A percentile compares a stretch with the other conserved stretches of the same genome.
phyloP scores from a whole-genome alignment of 2,888 invertebrate genomes.

The Omphaloscelis lunosa region DNA sequence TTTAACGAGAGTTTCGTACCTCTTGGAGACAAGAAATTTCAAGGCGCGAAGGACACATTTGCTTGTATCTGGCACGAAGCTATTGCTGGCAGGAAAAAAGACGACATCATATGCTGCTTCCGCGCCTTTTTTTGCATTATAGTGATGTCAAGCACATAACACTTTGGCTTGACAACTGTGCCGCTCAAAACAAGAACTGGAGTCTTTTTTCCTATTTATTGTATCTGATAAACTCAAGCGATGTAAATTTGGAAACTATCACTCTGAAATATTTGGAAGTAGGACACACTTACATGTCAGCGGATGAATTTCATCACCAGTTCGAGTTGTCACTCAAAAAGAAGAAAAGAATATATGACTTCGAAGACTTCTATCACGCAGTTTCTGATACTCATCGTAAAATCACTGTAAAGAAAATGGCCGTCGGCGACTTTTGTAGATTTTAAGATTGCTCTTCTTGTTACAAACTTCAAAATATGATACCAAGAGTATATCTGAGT shows the following conservation, averaged over 20 bases:
- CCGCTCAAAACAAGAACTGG: conserved; percentile 64
- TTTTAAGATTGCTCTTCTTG: conserved; percentile 64
- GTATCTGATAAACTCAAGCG: conserved; percentile 51
- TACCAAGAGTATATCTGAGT: conserved; percentile 5
- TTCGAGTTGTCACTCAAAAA: conserved; percentile 68
- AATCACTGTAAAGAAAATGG: conserved; percentile 61
- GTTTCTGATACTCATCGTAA: conserved; percentile 57
- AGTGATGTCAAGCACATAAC: conserved; percentile 57
- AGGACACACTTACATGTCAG: conserved; percentile 72
- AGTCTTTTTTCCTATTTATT: conserved; percentile 60
- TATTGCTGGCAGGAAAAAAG: conserved; percentile 68
- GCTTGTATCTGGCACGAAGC: conserved; percentile 67
- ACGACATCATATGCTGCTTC: conserved; percentile 67
- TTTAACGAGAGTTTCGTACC: conserved; percentile 52
- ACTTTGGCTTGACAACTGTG: conserved; percentile 28
- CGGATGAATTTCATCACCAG: conserved; percentile 72
- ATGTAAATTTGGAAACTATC: conserved; percentile 57
- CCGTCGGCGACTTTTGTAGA: conserved; percentile 54
- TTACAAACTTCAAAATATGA: conserved; percentile 56
- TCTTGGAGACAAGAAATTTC: conserved; percentile 33
- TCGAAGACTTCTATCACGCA: conserved; percentile 57
- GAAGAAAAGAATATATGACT: conserved; percentile 54
- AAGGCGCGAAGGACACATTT: conserved; percentile 13
- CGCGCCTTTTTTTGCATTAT: conserved; percentile 60
- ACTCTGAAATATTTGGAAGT: conserved; percentile 64